Conservation (phyloP, 1,140 invertebrate genomes). For the Drosophila bocki region DNA sequence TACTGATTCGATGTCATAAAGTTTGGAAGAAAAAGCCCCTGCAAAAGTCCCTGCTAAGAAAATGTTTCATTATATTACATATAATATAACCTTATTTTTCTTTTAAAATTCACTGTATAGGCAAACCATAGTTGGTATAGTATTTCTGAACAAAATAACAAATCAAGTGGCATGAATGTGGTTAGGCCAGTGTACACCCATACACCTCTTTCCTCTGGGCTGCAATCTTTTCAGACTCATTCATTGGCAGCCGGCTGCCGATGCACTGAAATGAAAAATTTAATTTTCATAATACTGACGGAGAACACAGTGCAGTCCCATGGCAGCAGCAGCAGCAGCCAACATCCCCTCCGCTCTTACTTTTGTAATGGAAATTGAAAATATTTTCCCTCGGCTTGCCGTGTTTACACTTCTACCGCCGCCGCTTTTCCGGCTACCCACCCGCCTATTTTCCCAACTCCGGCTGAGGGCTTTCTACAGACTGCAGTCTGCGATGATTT, state of each 20-base stretch:
- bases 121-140: neutral
- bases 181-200: conserved; percentile 9
- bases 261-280: conserved; percentile 82
- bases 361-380: conserved; percentile 83
- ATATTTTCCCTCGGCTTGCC: conserved; percentile 67
- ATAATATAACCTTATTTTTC: neutral
- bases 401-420: conserved; percentile 52
- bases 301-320: conserved; percentile 60
- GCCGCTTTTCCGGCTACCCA: neutral
- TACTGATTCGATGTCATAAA: no score
- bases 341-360: conserved; percentile 18
- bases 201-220: neutral
- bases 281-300: conserved; percentile 79
- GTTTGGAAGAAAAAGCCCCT: no score
- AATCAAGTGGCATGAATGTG: neutral
- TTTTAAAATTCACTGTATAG: neutral
- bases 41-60: no score
- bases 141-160: neutral
- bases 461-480: conserved; percentile 25
- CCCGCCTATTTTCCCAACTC: conserved; percentile 10
- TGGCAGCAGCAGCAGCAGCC: neutral
- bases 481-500: conserved; percentile 49
- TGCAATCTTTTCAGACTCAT: conserved; percentile 57
- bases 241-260: conserved; percentile 50
- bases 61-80: no score